Evolutionary conservation across 2,113 vertebrate species (phyloP), one percentile per base, ranked within the genome.

Genomic region (Haemorhous mexicanus): DNA sequence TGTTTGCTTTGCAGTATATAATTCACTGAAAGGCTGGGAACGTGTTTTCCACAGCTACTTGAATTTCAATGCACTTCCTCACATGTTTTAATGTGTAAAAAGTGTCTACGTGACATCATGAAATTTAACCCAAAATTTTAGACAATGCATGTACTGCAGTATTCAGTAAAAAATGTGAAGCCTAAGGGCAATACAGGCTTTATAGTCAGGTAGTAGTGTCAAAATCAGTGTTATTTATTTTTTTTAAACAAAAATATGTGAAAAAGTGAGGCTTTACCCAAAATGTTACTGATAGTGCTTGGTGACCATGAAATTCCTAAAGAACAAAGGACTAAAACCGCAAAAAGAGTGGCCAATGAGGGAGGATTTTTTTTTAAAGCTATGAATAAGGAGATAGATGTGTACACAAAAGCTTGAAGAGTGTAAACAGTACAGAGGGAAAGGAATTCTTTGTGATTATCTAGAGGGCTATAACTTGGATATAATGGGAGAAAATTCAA

Each of bases 351-450:
- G 72, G 73, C 92, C 93, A 94, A 26, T 96, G 76, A 75, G 93
- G 82, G 61, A 90, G 77, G 85, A 44, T 84, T 91, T 95, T 84
- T 84, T 87, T 91, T 80, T 28, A 2, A 66, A 90, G 66, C 95
- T 94, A n/a, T 90, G 92, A 94, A 94, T 90, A 90, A 94, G 66
- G 92, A 93, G 93, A 96, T 94, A 92, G 83, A 96, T 90, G 90
- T 89, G 95, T 95, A 96, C 94, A 96, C 93, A 96, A 95, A 95
- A 90, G 93, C 95, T 93, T 90, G 90, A 94, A 72, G 73, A 91
- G 94, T 94, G 95, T 92, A 93, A 97, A 96, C 90, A 97, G 79
- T 84, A 55, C 61, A 75, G 80, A 89, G 77, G 89, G 93, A 95
- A 95, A 95, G 93, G 95, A 93, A 96, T 94, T 94, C 72, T 90